Base-by-base conservation (phyloP, 2,113 vertebrate species). In the Callopanchax toddi region DNA sequence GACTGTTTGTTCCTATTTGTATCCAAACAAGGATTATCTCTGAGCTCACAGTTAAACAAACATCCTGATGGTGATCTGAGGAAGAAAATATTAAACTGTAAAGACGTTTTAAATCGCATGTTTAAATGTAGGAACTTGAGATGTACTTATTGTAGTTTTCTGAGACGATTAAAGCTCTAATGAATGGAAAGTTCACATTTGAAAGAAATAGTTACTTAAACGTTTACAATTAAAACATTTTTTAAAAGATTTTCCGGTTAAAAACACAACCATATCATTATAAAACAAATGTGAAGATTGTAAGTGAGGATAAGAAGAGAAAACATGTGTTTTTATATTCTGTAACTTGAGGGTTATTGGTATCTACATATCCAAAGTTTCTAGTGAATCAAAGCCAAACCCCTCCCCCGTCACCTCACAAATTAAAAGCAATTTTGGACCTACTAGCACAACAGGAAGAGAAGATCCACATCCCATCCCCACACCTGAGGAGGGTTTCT, bases 401-500 rank as follows among this genome's bases (percentile, higher is more conserved):
- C n/a, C n/a, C n/a, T n/a, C 21, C 29, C 34, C 34, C 48, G n/a
- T 25, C 32, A 21, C 42, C 16, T 17, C 44, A 21, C 34, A 50
- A 52, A 51, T 20, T 9, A 20, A 16, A 26, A 22, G 32, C 17
- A 16, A 44, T 15, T 60, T n/a, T 59, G 73, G 75, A 71, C 71
- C 58, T 15, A 21, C 22, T 6, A 50, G 50, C 67, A 65, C 65
- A 81, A 83, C 75, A 88, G 85, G 80, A 89, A 86, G 61, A 18
- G 42, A 62, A 61, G 71, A 48, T 64, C 74, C 74, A 71, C 52
- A 50, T 49, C 12, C 39, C 76, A 5, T 81, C 78, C 84, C 71
- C 77, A n/a, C 70, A 76, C 51, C 40, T 64, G 68, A 81, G 66
- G 69, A 79, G 84, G 80, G 78, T 71, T 78, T 80, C 83, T 83